Percentiles rank a stretch among this genome's conserved stretches.
These are phyloP conservation scores for Gopherus flavomarginatus DNA, from an alignment of 2,113 vertebrate species.

Conservation along the genomic window DNA sequence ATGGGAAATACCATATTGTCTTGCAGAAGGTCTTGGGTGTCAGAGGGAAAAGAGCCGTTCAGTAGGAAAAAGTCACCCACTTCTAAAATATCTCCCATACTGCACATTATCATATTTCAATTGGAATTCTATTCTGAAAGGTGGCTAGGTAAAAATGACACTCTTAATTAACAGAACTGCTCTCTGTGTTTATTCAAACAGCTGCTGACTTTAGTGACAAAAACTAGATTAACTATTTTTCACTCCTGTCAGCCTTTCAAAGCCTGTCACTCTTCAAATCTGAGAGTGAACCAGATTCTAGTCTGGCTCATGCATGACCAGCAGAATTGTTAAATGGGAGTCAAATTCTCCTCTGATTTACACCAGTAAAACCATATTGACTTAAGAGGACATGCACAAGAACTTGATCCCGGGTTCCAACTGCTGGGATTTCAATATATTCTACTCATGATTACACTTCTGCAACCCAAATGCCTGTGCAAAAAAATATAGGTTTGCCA, in stretches of 20 bases:
- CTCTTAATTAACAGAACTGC: background rate
- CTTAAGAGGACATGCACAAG: background rate
- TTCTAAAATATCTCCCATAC: background rate
- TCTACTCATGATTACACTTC: background rate
- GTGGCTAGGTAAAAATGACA: fast-evolving
- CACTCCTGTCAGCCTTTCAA: background rate
- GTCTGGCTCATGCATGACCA: background rate
- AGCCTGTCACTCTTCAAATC: background rate
- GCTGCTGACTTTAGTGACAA: background rate
- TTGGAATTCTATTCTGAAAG: background rate
- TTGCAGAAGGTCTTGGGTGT: background rate
- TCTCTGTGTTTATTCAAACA: background rate
- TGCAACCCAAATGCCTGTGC: background rate
- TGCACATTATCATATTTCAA: background rate
- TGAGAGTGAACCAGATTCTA: background rate
- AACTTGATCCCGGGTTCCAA: background rate
- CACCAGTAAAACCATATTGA: background rate
- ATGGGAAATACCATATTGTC: background rate
- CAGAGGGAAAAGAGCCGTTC: no score
- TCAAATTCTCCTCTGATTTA: background rate
- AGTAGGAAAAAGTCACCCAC: background rate
- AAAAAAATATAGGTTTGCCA: background rate
- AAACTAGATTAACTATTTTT: background rate
- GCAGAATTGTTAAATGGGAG: background rate
- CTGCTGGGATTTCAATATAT: background rate